These are phyloP conservation scores for Yponomeuta evonymella DNA, from an alignment of 2,888 invertebrate genomes.

Conservation along the genomic window DNA sequence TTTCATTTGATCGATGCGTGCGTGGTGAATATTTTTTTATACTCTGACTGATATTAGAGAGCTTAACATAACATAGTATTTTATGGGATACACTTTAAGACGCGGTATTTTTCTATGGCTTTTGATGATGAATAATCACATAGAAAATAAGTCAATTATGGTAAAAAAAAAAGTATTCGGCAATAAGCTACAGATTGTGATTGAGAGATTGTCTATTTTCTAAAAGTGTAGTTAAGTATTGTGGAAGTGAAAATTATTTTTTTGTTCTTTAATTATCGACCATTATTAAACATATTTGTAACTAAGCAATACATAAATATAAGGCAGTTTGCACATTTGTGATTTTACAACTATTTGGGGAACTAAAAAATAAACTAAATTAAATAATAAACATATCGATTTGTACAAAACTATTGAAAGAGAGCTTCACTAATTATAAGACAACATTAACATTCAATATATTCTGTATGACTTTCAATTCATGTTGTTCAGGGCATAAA, in stretches of 20 bases:
- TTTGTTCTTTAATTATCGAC: conserved; percentile 7
- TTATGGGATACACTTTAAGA: background rate
- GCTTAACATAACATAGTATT: background rate
- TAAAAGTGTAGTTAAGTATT: conserved; percentile 23
- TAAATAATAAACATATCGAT: conserved; percentile 42
- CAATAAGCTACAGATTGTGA: conserved; percentile 57
- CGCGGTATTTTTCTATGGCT: conserved; percentile 44
- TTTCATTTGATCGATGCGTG: background rate
- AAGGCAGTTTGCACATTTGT: conserved; percentile 43
- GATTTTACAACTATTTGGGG: conserved; percentile 23
- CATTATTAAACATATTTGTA: conserved; percentile 27
- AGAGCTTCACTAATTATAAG: background rate
- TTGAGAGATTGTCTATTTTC: conserved; percentile 28
- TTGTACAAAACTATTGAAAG: conserved; percentile 43
- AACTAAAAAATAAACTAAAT: conserved; percentile 14
- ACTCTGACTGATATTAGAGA: conserved; percentile 1
- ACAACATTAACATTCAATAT: background rate
- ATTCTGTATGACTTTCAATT: background rate
- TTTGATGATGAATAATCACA: conserved; percentile 24
- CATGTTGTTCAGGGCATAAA: no score
- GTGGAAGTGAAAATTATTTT: conserved; percentile 19
- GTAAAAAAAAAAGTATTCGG: conserved; percentile 33
- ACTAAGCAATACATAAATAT: conserved; percentile 29
- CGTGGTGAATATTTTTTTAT: background rate
- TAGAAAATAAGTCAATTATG: conserved; percentile 27